Conservation (phyloP, 2,113 vertebrate genomes). For the Amblyopsis rosae region DNA sequence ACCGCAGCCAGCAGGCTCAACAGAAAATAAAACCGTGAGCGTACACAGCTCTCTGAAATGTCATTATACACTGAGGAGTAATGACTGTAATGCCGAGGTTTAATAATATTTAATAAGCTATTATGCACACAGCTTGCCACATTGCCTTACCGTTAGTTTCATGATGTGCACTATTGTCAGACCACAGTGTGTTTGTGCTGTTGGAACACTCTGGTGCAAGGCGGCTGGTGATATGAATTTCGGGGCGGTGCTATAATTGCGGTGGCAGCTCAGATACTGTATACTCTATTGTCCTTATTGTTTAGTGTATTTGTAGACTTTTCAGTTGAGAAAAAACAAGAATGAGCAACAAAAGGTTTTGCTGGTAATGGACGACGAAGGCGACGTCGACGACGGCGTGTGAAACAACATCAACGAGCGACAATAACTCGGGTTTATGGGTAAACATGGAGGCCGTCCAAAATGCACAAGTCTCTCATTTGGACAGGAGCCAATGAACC, state of each 20-base stretch:
- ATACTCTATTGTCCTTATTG: slow-evolving; percentile 16
- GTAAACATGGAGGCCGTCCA: not conserved
- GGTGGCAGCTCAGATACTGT: slow-evolving; percentile 3
- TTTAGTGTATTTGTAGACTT: slow-evolving; percentile 12
- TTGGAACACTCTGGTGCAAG: slow-evolving; percentile 6
- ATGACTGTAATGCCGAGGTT: slow-evolving; percentile 2
- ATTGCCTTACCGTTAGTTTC: not conserved
- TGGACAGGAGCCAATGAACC: not conserved
- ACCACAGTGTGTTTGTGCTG: slow-evolving; percentile 34
- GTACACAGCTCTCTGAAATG: slow-evolving; percentile 1
- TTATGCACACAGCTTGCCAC: not conserved
- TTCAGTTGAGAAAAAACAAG: slow-evolving; percentile 1
- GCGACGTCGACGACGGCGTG: too few relatives aligned
- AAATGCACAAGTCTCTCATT: not conserved
- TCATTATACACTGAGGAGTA: not conserved
- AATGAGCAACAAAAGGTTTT: slow-evolving; percentile 5
- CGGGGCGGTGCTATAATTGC: not conserved
- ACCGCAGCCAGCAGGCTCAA: not conserved
- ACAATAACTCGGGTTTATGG: not conserved
- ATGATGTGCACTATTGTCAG: slow-evolving; percentile 5
- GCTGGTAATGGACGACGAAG: not conserved
- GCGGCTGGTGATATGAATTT: not conserved
- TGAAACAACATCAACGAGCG: not conserved
- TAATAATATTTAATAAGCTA: slow-evolving; percentile 1
- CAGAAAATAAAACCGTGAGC: not conserved